phyloP scores from a whole-genome alignment of 2,888 invertebrate genomes.

The Busseola fusca region DNA sequence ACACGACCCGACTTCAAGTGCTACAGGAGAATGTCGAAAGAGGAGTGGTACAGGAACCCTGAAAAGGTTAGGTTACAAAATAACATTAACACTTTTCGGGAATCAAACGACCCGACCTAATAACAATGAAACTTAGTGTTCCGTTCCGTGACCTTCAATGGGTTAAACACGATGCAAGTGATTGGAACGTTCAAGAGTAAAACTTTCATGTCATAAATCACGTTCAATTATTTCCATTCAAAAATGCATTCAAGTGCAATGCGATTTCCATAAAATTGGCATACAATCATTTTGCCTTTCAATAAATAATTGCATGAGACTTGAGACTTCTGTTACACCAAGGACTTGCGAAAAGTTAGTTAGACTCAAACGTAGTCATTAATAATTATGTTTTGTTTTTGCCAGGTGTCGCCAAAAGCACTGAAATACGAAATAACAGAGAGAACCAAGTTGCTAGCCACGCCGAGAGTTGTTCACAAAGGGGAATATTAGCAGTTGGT shows the following conservation, averaged over 20 bases:
- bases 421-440: slow-evolving; percentile 81
- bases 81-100: too few relatives aligned
- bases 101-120: too few relatives aligned
- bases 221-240: not conserved
- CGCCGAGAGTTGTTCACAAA: slow-evolving; percentile 71
- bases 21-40: slow-evolving; percentile 78
- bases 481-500: not conserved
- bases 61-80: slow-evolving; percentile 70
- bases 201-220: not conserved
- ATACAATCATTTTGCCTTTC: not conserved
- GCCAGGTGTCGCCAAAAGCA: slow-evolving; percentile 79
- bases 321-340: not conserved
- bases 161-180: not conserved
- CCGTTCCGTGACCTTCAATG: too few relatives aligned
- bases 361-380: not conserved
- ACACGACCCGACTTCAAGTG: slow-evolving; percentile 74
- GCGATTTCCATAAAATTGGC: not conserved
- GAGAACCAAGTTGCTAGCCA: slow-evolving; percentile 79
- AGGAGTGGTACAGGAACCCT: slow-evolving; percentile 80
- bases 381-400: slow-evolving; percentile 20
- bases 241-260: not conserved
- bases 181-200: not conserved
- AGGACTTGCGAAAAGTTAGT: not conserved
- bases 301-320: not conserved
- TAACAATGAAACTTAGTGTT: too few relatives aligned